phyloP scores from a whole-genome alignment of 2,113 vertebrate genomes.

The Microtus oregoni region DNA sequence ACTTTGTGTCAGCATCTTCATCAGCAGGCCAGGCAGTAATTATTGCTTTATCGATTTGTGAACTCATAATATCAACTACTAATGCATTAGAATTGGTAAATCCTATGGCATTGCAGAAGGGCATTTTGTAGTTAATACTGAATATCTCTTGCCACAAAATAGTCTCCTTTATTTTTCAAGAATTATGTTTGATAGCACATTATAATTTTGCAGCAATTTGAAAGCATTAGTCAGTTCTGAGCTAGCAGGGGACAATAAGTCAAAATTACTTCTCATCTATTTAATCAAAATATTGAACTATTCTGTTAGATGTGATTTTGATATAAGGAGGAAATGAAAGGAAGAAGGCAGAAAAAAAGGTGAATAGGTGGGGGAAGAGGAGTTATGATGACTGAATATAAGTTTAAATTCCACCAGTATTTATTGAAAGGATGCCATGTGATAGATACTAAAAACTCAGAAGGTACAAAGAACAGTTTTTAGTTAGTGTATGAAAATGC shows the following conservation, averaged over 20 bases:
- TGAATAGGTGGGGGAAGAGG: neutral
- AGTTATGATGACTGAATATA: neutral
- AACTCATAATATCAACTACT: neutral
- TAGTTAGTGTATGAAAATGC: neutral
- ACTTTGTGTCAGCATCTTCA: conserved; percentile 27
- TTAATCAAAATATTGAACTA: neutral
- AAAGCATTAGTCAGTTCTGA: conserved; percentile 29
- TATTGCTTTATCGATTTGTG: conserved; percentile 40
- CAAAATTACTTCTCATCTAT: conserved; percentile 32
- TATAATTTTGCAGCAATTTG: conserved; percentile 34
- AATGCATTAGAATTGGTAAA: neutral
- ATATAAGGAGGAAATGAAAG: neutral
- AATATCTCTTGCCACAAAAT: conserved; percentile 53
- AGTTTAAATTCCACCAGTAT: neutral
- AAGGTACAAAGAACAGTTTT: neutral
- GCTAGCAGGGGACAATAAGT: neutral
- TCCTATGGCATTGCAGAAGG: neutral
- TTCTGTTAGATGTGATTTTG: conserved; percentile 22
- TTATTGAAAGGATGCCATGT: neutral
- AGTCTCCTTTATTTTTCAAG: conserved; percentile 4
- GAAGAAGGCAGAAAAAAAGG: neutral
- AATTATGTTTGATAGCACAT: neutral
- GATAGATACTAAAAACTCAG: neutral
- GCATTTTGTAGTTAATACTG: conserved; percentile 13
- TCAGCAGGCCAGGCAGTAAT: neutral